A percentile compares a stretch with the other conserved stretches of the same genome.
Conservation (phyloP, 2,888 invertebrate genomes). For the Rhingia rostrata region DNA sequence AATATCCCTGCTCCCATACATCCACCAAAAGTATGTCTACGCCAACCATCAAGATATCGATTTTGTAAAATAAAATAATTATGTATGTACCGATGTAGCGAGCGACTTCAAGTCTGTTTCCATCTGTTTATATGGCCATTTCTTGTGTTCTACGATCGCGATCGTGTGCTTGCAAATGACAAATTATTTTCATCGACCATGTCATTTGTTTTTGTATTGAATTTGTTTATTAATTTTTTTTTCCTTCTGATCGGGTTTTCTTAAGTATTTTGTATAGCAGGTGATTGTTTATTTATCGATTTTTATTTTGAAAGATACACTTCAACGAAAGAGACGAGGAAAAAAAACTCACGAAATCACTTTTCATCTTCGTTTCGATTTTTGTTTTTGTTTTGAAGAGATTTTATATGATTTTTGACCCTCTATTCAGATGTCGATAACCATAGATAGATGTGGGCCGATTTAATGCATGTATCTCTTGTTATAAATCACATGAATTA, state of each 20-base stretch:
- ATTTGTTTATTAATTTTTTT: conserved; percentile 31
- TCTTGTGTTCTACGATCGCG: conserved; percentile 28
- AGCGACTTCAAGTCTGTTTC: conserved; percentile 12
- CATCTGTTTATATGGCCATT: not conserved
- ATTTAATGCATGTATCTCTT: conserved; percentile 5
- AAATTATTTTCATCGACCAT: conserved; percentile 69
- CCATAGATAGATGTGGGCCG: conserved; percentile 9
- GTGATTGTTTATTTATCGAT: conserved; percentile 21
- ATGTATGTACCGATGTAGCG: conserved; percentile 5
- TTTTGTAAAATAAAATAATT: conserved; percentile 6
- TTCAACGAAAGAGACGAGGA: not conserved
- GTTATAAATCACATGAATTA: too few relatives aligned
- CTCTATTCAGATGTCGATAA: conserved; percentile 5
- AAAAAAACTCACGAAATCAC: not conserved
- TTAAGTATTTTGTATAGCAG: conserved; percentile 32
- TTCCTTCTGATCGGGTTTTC: conserved; percentile 51
- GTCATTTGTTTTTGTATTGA: conserved; percentile 60
- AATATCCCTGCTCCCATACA: conserved; percentile 13
- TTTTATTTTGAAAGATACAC: conserved; percentile 12
- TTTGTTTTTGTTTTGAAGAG: conserved; percentile 11
- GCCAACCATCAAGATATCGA: conserved; percentile 14
- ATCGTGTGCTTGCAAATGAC: conserved; percentile 59
- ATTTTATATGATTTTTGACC: conserved; percentile 39
- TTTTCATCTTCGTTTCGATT: not conserved
- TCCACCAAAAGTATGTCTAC: not conserved